Evolutionary conservation across 2,113 vertebrate genomes (phyloP), one percentile per base, ranked within the genome.

Genomic region (Pipra filicauda): DNA sequence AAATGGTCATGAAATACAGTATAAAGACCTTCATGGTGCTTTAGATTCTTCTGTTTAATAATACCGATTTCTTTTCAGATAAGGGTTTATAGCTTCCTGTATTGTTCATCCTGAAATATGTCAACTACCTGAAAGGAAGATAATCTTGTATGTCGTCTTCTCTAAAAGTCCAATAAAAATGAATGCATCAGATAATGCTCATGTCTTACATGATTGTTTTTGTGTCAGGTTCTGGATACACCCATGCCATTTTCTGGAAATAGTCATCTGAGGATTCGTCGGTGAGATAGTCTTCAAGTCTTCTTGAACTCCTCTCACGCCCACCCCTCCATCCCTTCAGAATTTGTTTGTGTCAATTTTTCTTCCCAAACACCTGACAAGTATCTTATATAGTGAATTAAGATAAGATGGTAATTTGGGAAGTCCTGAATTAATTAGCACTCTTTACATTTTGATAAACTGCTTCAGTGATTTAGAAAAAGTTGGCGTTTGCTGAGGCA

Each of bases 221-320:
- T 43, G 21, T 94, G 90, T 95, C 51, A 65, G 46, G 15, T 64
- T 72, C 22, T 71, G 91, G 72, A 55, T 74, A 82, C 61, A 52
- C 49, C 81, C 57, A 20, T 92, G 31, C 57, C 23, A 52, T 95
- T 95, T 94, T 75, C 84, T 95, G 44, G 66, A 52, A 85, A 74
- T 90, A 79, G 41, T 91, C 65, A 61, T 39, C 59, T 86, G 85
- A 58, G 48, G 31, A 76, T 69, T 92, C 26, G 27, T 52, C 84
- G 61, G 41, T 66, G 76, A 85, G 41, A 51, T 8, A 43, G 44
- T 64, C 46, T 80, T 46, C 44, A 39, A 71, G 33, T 74, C 8
- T 3, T 81, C 46, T n/a, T 75, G 35, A 48, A 28, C 8, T 46
- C 16, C 27, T 3, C 15, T 31, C 18, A 8, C 2, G 4, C 24